Evolutionary conservation across 2,113 vertebrate genomes (phyloP).

Genomic region (Scomber colias): DNA sequence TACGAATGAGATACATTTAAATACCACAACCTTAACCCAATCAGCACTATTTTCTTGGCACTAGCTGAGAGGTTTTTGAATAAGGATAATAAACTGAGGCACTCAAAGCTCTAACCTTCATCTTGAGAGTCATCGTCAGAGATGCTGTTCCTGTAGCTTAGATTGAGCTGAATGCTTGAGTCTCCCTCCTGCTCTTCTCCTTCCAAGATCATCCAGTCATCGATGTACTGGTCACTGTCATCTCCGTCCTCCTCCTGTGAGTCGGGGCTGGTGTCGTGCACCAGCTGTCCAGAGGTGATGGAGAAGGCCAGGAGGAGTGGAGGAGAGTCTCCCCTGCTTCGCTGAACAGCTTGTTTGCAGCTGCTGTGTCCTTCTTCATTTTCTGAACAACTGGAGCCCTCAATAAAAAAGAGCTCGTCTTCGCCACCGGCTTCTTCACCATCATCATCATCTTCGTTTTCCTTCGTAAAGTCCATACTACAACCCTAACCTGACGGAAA

Average conservation of each 20-base stretch:
- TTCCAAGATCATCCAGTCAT: slow-evolving; percentile 82
- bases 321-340: slow-evolving; percentile 53
- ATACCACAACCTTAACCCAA: no score
- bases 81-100: not conserved
- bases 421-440: not conserved
- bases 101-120: slow-evolving; percentile 52
- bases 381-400: slow-evolving; percentile 41
- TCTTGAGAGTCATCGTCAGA: slow-evolving; percentile 46
- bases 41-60: no score
- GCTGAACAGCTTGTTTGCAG: not conserved
- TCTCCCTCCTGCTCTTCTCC: slow-evolving; percentile 66
- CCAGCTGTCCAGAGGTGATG: slow-evolving; percentile 22
- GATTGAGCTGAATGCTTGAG: slow-evolving; percentile 73
- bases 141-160: slow-evolving; percentile 57
- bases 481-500: not conserved
- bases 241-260: slow-evolving; percentile 28
- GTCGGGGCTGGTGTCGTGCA: not conserved
- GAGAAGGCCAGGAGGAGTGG: slow-evolving; percentile 65
- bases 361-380: slow-evolving; percentile 19
- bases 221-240: slow-evolving; percentile 55
- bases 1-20: not conserved
- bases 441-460: not conserved
- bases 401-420: slow-evolving; percentile 41
- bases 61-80: not conserved
- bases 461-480: not conserved